These are phyloP conservation scores for Siderastrea siderea DNA, from an alignment of 92 coral and sea anemone genomes.

Conservation along the genomic window DNA sequence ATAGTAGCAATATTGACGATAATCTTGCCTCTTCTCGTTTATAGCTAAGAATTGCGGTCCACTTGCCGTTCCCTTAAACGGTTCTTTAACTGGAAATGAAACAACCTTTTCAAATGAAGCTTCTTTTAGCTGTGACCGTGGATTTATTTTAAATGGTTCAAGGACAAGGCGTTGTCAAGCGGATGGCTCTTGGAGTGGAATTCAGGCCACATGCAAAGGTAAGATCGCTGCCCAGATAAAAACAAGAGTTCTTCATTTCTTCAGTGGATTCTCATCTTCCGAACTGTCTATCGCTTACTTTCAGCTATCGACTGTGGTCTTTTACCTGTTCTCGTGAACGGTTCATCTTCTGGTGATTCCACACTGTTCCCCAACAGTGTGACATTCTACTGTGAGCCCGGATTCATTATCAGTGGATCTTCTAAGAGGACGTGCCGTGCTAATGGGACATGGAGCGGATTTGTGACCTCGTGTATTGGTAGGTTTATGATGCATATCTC, in stretches of 20 bases:
- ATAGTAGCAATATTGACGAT: too few relatives aligned
- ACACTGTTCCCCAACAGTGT: conserved; percentile 31
- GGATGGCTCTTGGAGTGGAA: conserved; percentile 67
- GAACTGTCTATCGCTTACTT: neutral
- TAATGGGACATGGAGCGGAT: conserved; percentile 49
- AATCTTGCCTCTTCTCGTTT: too few relatives aligned
- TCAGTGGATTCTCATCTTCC: too few relatives aligned
- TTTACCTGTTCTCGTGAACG: conserved; percentile 31
- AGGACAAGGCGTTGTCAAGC: conserved; percentile 44
- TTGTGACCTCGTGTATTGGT: conserved; percentile 15
- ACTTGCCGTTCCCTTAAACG: conserved; percentile 58
- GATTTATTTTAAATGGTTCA: conserved; percentile 75
- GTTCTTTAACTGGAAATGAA: conserved; percentile 19
- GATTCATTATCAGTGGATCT: conserved; percentile 35
- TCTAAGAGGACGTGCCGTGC: conserved; percentile 36
- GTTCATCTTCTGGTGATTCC: conserved; percentile 17
- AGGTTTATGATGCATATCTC: neutral
- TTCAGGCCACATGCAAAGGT: conserved; percentile 51
- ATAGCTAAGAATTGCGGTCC: conserved; percentile 78
- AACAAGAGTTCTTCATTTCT: too few relatives aligned
- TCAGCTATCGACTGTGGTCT: conserved; percentile 63
- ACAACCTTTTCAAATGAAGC: conserved; percentile 52
- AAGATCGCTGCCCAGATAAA: neutral
- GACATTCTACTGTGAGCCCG: conserved; percentile 23
- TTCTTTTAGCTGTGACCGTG: conserved; percentile 50